phyloP scores from a whole-genome alignment of 2,113 vertebrate genomes.

The Upupa epops region DNA sequence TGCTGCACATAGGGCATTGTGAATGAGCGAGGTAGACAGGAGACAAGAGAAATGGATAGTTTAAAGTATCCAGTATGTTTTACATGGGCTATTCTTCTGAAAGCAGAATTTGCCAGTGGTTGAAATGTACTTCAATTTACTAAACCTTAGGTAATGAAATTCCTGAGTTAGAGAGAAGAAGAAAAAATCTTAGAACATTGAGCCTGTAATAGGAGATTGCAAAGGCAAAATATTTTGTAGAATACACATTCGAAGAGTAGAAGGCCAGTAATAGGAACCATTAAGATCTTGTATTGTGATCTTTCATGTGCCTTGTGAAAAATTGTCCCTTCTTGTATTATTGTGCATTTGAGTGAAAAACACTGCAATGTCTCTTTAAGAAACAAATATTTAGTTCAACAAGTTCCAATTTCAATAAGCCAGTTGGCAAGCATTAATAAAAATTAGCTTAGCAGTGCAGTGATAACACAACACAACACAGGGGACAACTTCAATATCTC shows the following conservation, averaged over 20 bases:
- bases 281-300: neutral
- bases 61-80: neutral
- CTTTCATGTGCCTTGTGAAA: neutral
- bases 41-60: neutral
- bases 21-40: neutral
- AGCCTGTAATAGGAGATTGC: neutral
- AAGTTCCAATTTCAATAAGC: neutral
- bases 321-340: neutral
- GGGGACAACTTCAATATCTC: neutral
- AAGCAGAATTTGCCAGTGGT: neutral
- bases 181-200: neutral
- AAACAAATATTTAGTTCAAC: neutral
- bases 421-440: neutral
- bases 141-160: neutral
- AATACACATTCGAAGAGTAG: neutral
- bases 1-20: neutral
- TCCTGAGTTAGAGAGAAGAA: neutral
- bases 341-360: neutral
- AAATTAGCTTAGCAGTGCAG: rapidly evolving
- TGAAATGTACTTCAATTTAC: neutral
- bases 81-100: neutral
- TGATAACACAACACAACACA: neutral
- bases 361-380: neutral
- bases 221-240: neutral
- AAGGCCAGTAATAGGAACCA: neutral